These are phyloP conservation scores for Panagrolaimus sp. DNA, from an alignment of 1,140 invertebrate species.

Conservation along the genomic window DNA sequence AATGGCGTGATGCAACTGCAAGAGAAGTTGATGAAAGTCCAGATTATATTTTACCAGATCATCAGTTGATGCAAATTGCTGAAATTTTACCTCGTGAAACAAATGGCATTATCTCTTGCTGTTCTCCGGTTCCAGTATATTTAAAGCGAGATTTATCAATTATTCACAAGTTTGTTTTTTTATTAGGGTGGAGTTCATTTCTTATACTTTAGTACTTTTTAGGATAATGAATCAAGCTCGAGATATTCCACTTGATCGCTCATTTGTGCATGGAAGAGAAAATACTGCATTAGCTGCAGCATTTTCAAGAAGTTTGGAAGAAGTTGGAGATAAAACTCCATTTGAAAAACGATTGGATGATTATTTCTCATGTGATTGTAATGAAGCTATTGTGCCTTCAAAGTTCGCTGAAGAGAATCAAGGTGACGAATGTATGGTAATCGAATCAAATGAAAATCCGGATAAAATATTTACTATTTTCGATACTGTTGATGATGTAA, in stretches of 20 bases:
- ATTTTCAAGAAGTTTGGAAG: not conserved
- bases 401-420: too few species aligned
- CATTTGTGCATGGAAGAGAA: not conserved
- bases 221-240: not conserved
- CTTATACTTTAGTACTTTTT: not conserved
- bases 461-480: too few species aligned
- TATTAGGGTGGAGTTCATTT: not conserved
- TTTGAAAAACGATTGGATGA: constrained; percentile 5
- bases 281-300: not conserved
- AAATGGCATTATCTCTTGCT: constrained; percentile 85
- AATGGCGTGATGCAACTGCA: constrained; percentile 81
- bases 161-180: constrained; percentile 64
- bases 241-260: constrained; percentile 4
- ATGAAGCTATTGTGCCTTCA: not conserved
- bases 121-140: constrained; percentile 82
- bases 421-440: too few species aligned
- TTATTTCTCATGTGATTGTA: constrained; percentile 8
- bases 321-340: not conserved
- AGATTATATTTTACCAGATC: constrained; percentile 86
- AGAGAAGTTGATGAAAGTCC: constrained; percentile 82
- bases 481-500: not conserved
- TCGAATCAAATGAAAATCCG: too few species aligned
- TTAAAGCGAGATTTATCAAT: constrained; percentile 72
- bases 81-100: constrained; percentile 84
- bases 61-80: constrained; percentile 85